Evolutionary conservation across 2,888 invertebrate species (phyloP).

Genomic region (Calliphora vomitoria): DNA sequence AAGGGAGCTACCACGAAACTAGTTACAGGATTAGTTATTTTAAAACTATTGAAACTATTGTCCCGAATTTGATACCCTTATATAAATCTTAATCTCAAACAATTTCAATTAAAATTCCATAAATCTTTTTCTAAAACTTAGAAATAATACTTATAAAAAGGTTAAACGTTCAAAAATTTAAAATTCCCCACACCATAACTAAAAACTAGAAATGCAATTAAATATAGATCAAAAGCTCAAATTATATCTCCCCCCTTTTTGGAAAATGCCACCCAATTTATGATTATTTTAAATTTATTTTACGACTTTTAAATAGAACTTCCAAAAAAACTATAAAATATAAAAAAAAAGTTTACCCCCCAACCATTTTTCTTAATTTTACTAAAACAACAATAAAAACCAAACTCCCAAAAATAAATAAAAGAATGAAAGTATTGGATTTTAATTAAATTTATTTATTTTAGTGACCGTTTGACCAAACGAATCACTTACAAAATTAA

Average conservation of each 20-base stretch:
- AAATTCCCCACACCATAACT: background rate
- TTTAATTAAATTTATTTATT: constrained; percentile 58
- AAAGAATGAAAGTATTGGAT: constrained; percentile 43
- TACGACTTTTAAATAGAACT: background rate
- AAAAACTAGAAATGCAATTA: background rate
- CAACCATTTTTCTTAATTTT: too few species aligned
- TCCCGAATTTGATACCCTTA: too few species aligned
- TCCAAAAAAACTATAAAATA: background rate
- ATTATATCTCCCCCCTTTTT: background rate
- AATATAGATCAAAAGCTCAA: background rate
- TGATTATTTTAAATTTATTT: background rate
- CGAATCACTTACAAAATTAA: constrained; percentile 47
- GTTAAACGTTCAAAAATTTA: constrained; percentile 28
- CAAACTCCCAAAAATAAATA: background rate
- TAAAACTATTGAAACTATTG: too few species aligned
- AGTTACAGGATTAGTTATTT: too few species aligned
- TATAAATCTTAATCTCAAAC: too few species aligned
- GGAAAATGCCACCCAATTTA: background rate
- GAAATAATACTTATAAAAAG: background rate
- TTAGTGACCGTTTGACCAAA: constrained; percentile 33
- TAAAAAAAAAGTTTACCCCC: background rate
- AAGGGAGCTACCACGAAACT: too few species aligned
- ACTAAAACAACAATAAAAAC: background rate
- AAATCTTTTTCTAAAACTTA: background rate
- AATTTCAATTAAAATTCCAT: background rate